Base-by-base conservation (phyloP, 2,113 vertebrate genomes). In the Glaucomys volans region DNA sequence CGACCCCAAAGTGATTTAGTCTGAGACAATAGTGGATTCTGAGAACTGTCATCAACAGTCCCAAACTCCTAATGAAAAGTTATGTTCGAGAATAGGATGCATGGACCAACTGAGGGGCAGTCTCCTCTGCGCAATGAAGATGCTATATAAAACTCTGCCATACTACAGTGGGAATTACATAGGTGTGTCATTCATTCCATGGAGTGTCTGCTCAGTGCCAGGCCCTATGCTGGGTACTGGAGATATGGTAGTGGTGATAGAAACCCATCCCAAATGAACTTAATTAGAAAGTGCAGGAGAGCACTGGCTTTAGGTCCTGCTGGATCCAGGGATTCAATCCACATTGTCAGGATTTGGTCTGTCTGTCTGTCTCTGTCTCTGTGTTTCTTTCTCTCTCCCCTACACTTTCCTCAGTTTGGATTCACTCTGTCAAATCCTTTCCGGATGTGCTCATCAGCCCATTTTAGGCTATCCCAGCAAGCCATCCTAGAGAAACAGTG, bases 361-460 rank as follows among this genome's bases (percentile, higher is more conserved):
- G 13, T 91, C 44, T 74, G 26, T 80, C 11, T 32, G 6, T 13
- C 30, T 84, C 26, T 62, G 32, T 14, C 77, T 64, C 44, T 47
- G 44, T 47, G 7, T 47, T 47, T 64, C 16, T 7, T 11, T 30
- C 10, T 9, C 20, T 10, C 26, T 30, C 13, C 14, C 13, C 16
- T 80, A 18, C 44, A 37, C 44, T 69, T 93, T 76, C 66, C 42
- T 62, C 35, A 67, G 24, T 75, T 80, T 91, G 83, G 90, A 64
- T 79, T 95, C n/a, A 79, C n/a, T 91, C 62, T 80, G 35, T 88
- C 59, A 74, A 71, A 94, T 90, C 35, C 76, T 93, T 87, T 89
- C 64, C 47, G 59, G 10, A 76, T 17, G 28, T 93, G 57, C 10
- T 81, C 52, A 92, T 32, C 14, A 72, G 32, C 16, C 69, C 47